Conservation (phyloP, 2,888 invertebrate genomes). For the Entomobrya proxima region DNA sequence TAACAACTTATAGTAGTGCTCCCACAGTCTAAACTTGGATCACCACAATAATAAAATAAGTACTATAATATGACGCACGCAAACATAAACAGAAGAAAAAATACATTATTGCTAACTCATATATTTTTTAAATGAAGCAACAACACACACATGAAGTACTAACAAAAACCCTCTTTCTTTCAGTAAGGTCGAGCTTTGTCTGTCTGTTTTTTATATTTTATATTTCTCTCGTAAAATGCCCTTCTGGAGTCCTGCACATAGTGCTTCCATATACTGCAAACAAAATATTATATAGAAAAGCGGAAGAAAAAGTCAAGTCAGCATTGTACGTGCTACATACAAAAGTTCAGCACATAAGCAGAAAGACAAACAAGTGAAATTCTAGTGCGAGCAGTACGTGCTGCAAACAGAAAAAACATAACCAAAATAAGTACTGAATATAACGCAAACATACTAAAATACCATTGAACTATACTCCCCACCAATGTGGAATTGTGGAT, state of each 20-base stretch:
- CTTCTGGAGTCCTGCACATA: too few relatives aligned
- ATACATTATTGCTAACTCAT: too few relatives aligned
- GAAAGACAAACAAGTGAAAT: background rate
- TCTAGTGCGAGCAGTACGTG: background rate
- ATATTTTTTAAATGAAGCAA: too few relatives aligned
- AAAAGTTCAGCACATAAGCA: conserved; percentile 1
- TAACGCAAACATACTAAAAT: background rate
- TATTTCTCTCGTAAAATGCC: too few relatives aligned
- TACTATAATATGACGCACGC: background rate
- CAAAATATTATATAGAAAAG: background rate
- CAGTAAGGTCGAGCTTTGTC: too few relatives aligned
- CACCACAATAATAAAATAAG: background rate
- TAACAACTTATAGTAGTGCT: background rate
- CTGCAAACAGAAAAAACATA: background rate
- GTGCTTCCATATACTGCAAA: background rate
- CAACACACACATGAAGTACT: too few relatives aligned
- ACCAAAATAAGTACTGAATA: background rate
- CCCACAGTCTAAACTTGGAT: background rate
- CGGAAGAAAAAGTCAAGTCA: conserved; percentile 29
- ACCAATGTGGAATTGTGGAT: conserved; percentile 9
- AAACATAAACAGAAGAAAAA: too few relatives aligned
- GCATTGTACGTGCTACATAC: background rate
- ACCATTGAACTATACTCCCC: conserved; percentile 12
- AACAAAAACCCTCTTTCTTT: too few relatives aligned
- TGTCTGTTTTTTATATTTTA: too few relatives aligned